Evolutionary conservation across 2,113 vertebrate species (phyloP), one percentile per base, ranked within the genome.

Genomic region (Recurvirostra avosetta): DNA sequence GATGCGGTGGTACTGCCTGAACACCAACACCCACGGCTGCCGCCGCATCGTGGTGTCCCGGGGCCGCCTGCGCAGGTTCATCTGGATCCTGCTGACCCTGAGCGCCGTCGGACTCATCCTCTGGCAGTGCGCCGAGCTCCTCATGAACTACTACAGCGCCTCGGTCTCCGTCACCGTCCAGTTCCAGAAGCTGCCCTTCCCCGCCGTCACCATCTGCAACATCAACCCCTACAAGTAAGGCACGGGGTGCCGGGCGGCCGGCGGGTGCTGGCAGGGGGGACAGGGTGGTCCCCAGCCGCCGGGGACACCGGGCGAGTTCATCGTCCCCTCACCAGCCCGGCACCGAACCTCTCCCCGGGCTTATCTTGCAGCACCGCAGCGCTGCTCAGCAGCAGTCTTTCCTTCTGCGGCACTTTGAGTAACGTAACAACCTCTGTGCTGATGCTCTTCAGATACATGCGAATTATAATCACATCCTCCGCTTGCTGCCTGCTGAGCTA

Each of bases 191-290:
- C 96, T 98, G 75, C 97, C 97, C 4, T 99, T 98, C 65, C 98
- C 98, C 2, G 98, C 98, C 0, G 97, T 98, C 96, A 98, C 98
- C 90, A 97, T 99, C 95, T 99, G 98, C 97, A 99, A 98, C 77
- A 98, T 98, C 96, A 99, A 98, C 95, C 98, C 98, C 30, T 98
- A 98, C 97, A 99, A 98, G 98, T 98, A 97, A 98, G 98, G 47
- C 56, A 3, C 5, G 2, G 56, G 49, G 41, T 9, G 25, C 18
- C 11, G 23, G 58, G 63, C 38, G 8, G 21, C 8, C 2, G 15
- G 13, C 23, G 14, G 0, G 22, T 3, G 6, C 56, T 8, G 56
- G 27, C 8, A 2, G 50, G 36, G 45, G 12, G 11, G 25, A 3
- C 5, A 5, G 23, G 26, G 55, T 5, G 26, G 18, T 15, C 26